A percentile compares a stretch with the other conserved stretches of the same genome.
phyloP scores from a whole-genome alignment of 92 coral and sea anemone species.

The Epizoanthus rinbou region DNA sequence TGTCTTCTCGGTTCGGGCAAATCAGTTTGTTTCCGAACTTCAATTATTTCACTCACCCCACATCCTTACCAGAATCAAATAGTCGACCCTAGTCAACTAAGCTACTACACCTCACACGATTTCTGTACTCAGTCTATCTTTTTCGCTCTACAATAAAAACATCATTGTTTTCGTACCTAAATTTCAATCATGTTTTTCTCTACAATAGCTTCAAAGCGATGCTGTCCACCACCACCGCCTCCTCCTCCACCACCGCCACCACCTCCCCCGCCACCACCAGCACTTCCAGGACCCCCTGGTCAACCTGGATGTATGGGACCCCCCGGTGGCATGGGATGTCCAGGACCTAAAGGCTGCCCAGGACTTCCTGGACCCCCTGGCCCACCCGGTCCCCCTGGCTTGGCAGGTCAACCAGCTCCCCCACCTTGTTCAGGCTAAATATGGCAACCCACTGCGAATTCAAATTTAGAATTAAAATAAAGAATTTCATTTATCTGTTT shows the following conservation, averaged over 20 bases:
- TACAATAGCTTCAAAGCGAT: background rate
- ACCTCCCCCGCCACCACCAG: conserved; percentile 71
- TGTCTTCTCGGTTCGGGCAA: too few species aligned
- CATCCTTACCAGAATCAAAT: too few species aligned
- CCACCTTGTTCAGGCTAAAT: conserved; percentile 13
- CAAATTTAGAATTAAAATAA: too few species aligned
- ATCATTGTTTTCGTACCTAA: background rate
- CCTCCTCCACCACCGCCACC: conserved; percentile 56
- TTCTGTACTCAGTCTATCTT: too few species aligned
- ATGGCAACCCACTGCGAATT: background rate
- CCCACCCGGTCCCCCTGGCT: conserved; percentile 48
- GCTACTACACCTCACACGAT: too few species aligned
- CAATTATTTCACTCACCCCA: too few species aligned
- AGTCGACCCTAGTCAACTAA: too few species aligned
- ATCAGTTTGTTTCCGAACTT: too few species aligned
- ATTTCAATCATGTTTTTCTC: background rate
- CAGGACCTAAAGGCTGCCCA: conserved; percentile 75
- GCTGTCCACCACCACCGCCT: conserved; percentile 52
- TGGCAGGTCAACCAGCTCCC: conserved; percentile 23
- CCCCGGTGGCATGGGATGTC: conserved; percentile 57
- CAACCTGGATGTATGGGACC: conserved; percentile 84
- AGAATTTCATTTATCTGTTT: too few species aligned
- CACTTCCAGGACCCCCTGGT: conserved; percentile 94
- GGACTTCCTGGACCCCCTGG: conserved; percentile 87
- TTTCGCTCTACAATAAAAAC: background rate